Evolutionary conservation across 2,888 invertebrate genomes (phyloP).

Genomic region (Biston stratarius): DNA sequence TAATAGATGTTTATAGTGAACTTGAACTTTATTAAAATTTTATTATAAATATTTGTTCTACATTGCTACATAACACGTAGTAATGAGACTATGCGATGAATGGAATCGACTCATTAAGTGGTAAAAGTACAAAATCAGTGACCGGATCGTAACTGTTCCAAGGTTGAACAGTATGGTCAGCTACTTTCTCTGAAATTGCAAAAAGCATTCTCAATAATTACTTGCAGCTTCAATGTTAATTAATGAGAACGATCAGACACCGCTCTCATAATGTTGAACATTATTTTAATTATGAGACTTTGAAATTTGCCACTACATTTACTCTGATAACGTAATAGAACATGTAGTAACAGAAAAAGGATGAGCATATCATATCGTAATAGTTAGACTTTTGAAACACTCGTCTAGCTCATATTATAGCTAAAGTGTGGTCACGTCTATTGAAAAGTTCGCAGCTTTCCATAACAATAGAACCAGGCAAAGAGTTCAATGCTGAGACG

Average conservation of each 20-base stretch:
- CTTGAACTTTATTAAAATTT: neutral
- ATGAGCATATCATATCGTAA: conserved; percentile 27
- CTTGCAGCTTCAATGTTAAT: conserved; percentile 19
- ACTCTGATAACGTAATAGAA: conserved; percentile 14
- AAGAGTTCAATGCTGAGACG: conserved; percentile 34
- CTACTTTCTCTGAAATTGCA: conserved; percentile 48
- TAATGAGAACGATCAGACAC: conserved; percentile 6
- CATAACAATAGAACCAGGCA: conserved; percentile 26
- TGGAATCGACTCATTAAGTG: conserved; percentile 19
- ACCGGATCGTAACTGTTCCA: conserved; percentile 39
- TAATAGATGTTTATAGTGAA: neutral
- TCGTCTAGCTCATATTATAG: conserved; percentile 15
- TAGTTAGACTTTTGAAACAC: conserved; percentile 30
- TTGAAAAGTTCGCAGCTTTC: conserved; percentile 23
- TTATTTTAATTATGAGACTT: conserved; percentile 6
- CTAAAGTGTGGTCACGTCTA: conserved; percentile 16
- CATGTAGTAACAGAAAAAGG: conserved; percentile 6
- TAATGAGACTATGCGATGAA: neutral
- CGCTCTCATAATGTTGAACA: conserved; percentile 9
- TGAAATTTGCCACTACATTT: neutral
- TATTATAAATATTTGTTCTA: neutral
- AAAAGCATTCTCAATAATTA: conserved; percentile 29
- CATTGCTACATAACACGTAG: neutral
- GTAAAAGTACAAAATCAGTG: conserved; percentile 33
- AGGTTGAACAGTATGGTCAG: conserved; percentile 41